Conservation (phyloP, 2,888 invertebrate genomes). For the Dicyrtomina minuta region DNA sequence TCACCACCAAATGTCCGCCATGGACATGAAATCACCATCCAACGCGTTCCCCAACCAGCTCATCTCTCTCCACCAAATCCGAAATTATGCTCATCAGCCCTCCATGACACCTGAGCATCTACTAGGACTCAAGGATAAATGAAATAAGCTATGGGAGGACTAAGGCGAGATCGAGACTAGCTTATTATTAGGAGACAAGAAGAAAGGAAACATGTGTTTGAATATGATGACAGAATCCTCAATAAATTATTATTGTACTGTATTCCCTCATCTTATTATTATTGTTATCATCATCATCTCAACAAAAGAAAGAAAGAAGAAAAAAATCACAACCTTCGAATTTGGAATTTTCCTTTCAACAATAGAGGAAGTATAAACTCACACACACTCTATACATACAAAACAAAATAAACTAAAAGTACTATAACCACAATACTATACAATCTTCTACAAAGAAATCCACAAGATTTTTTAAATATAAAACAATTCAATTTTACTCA, state of each 20-base stretch:
- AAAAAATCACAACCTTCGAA: background rate
- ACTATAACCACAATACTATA: too few species aligned
- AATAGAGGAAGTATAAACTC: too few species aligned
- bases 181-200: background rate
- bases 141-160: slow-evolving; percentile 8
- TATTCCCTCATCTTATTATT: background rate
- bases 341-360: too few species aligned
- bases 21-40: slow-evolving; percentile 58
- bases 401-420: too few species aligned
- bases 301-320: background rate
- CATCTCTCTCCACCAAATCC: slow-evolving; percentile 92
- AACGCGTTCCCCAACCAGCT: slow-evolving; percentile 84
- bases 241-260: background rate
- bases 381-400: too few species aligned
- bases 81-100: slow-evolving; percentile 93
- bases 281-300: background rate
- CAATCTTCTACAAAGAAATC: too few species aligned
- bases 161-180: slow-evolving; percentile 1
- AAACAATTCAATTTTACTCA: too few species aligned
- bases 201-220: background rate
- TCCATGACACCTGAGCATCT: slow-evolving; percentile 72
- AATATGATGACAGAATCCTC: background rate
- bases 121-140: slow-evolving; percentile 58
- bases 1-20: slow-evolving; percentile 55
- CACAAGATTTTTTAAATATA: too few species aligned